Conservation (phyloP, 2,797 vertebrate genomes). For the Heliangelus exortis region DNA sequence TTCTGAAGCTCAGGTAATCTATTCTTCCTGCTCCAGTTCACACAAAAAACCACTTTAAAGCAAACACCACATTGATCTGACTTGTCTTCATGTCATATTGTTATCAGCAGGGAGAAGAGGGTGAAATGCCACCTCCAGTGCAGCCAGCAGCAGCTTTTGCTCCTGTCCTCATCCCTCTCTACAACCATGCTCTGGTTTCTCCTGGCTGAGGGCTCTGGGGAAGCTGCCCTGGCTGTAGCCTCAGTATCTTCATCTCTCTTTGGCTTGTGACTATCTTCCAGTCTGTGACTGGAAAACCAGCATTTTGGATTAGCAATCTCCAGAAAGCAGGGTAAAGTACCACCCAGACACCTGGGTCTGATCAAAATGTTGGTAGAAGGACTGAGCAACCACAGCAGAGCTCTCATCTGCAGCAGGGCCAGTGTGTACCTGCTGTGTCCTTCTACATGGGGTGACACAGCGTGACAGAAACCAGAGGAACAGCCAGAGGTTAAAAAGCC, state of each 20-base stretch:
- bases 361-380: not conserved
- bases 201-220: not conserved
- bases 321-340: not conserved
- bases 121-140: not conserved
- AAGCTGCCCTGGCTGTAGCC: not conserved
- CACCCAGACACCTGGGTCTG: not conserved
- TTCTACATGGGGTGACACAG: not conserved
- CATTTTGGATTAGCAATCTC: not conserved
- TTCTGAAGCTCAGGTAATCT: not conserved
- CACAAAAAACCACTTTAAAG: not conserved
- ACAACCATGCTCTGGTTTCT: not conserved
- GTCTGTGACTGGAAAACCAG: not conserved
- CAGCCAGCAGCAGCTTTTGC: not conserved
- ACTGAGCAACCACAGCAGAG: rapidly evolving
- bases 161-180: not conserved
- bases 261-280: not conserved
- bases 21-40: not conserved
- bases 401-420: not conserved
- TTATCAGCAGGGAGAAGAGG: not conserved
- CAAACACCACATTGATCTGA: not conserved
- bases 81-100: not conserved
- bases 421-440: not conserved
- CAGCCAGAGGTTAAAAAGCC: not conserved
- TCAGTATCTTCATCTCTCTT: not conserved
- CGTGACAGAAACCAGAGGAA: not conserved